Evolutionary conservation across 2,888 invertebrate genomes (phyloP), one percentile per base, ranked within the genome.

Genomic region (Uropetala carovei): DNA sequence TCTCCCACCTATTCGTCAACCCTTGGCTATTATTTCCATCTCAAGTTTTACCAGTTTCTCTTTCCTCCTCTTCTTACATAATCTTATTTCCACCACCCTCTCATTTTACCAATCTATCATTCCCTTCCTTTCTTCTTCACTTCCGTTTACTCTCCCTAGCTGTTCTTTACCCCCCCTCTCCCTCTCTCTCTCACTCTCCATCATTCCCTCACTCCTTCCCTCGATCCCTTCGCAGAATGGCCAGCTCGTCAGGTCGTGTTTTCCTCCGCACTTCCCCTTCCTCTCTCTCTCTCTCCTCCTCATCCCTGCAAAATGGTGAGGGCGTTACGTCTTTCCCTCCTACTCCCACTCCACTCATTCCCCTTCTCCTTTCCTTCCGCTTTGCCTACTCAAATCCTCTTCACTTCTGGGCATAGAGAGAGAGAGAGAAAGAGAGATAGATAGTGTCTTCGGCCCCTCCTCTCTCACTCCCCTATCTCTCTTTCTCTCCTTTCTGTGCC

Each of bases 341-440:
- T 59, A 3, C 16, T 13, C 30, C 9, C 30, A 27, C 43, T 18
- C 43, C 30, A 7, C 13, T 18, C 56, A 16, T 18, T n/a, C 18
- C 56, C 18, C 83, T n/a, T 57, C 3, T 4, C 13, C 16, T 7
- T 3, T 0, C 22, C 22, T 16, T 60, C 59, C 58, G 18, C 89
- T 64, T 56, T 64, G 60, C 64, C 64, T 60, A 60, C 60, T 43
- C 43, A 60, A 89, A 64, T 89, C 89, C 75, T 75, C 75, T 75
- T 75, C 75, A 75, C 27, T 75, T 75, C 18, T 22, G 75, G 22
- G 22, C 68, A 64, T n/a, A 27, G 57, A 89, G 86, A 64, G 43
- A 64, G 89, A 85, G 81, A 43, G 10, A 7, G 75, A 64, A 7
- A 60, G 18, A 89, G 86, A 64, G 43, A 64, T 59, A 86, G 14